A percentile compares a stretch with the other conserved stretches of the same genome.
phyloP scores from a whole-genome alignment of 2,113 vertebrate species.

The Trichechus manatus region DNA sequence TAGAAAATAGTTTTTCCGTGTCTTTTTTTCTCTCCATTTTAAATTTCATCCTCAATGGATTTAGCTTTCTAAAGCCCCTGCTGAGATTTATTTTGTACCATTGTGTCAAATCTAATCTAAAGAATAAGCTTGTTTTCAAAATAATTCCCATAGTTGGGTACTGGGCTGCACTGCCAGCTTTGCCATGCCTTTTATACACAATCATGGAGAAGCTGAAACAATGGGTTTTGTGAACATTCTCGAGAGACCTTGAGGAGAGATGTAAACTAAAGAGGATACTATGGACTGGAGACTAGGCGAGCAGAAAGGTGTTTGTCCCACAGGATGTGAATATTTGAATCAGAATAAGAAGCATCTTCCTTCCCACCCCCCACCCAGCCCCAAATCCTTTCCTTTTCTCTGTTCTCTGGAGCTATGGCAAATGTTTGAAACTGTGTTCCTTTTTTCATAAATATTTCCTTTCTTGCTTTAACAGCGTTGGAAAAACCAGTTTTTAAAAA shows the following conservation, averaged over 20 bases:
- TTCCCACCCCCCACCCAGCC: not conserved
- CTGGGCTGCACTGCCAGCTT: not conserved
- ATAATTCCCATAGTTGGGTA: conserved; percentile 50
- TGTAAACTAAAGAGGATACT: not conserved
- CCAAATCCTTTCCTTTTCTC: conserved; percentile 5
- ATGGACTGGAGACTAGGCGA: not conserved
- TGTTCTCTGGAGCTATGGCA: not conserved
- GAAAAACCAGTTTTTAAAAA: conserved; percentile 46
- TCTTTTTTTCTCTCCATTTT: not conserved
- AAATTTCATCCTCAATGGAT: conserved; percentile 65
- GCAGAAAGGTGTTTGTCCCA: conserved; percentile 25
- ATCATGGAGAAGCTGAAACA: not conserved
- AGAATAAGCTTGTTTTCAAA: conserved; percentile 64
- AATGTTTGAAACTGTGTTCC: conserved; percentile 42
- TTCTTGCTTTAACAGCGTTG: conserved; percentile 34
- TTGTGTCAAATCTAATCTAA: conserved; percentile 69
- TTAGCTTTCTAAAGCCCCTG: conserved; percentile 64
- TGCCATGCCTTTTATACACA: not conserved
- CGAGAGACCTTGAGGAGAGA: not conserved
- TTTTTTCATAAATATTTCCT: conserved; percentile 31
- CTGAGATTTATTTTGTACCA: conserved; percentile 69
- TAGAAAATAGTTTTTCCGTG: conserved; percentile 60
- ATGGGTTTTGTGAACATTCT: not conserved
- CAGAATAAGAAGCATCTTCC: not conserved
- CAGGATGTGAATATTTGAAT: not conserved